Conservation (phyloP, 2,797 vertebrate genomes). For the Sitta carolinensis region DNA sequence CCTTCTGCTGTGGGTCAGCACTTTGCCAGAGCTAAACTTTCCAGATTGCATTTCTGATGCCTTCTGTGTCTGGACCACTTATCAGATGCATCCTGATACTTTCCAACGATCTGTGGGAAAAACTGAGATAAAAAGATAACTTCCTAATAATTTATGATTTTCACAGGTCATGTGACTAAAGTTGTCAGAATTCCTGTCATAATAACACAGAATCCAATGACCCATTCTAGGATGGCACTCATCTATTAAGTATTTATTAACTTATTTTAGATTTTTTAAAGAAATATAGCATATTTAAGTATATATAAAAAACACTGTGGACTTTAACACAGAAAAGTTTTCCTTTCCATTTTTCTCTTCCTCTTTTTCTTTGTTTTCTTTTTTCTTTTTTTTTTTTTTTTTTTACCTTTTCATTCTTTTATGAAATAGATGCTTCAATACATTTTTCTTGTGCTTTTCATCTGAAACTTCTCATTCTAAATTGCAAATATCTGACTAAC, state of each 20-base stretch:
- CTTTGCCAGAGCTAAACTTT: background rate
- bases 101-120: background rate
- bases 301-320: too few species aligned
- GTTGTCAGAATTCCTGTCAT: background rate
- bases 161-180: background rate
- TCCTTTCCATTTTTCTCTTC: too few species aligned
- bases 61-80: background rate
- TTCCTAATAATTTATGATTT: background rate
- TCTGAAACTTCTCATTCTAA: background rate
- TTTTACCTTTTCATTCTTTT: accelerated
- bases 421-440: background rate
- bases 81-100: background rate
- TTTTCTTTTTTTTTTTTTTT: too few species aligned
- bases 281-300: background rate
- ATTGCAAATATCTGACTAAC: background rate
- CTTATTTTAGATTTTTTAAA: background rate
- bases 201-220: background rate
- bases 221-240: background rate
- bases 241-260: background rate
- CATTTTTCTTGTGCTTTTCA: background rate
- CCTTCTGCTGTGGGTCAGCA: background rate
- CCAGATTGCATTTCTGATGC: background rate
- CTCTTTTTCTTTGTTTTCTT: background rate
- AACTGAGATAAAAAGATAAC: background rate
- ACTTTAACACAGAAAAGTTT: background rate